Evolutionary conservation across 2,113 vertebrate genomes (phyloP).

Genomic region (Apodemus sylvaticus): DNA sequence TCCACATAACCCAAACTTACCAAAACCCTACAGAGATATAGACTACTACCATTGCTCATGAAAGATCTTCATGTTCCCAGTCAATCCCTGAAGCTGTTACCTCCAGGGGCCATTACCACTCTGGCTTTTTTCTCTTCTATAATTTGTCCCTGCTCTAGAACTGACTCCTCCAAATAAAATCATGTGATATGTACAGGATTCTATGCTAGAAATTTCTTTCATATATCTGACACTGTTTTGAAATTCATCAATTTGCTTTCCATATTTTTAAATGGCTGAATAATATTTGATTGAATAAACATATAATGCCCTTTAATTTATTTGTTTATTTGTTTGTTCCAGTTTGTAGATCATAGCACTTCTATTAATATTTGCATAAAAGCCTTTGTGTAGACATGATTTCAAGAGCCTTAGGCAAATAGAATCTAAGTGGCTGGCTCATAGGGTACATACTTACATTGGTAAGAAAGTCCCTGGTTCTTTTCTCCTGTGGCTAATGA

Average conservation of each 20-base stretch:
- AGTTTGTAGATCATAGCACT: not conserved
- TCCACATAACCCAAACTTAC: not conserved
- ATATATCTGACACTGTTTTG: not conserved
- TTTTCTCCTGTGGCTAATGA: conserved; percentile 14
- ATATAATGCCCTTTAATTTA: not conserved
- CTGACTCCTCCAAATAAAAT: not conserved
- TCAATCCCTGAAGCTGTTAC: not conserved
- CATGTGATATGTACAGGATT: not conserved
- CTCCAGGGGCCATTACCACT: not conserved
- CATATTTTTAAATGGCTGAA: not conserved
- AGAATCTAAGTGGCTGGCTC: not conserved
- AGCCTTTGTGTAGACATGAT: not conserved
- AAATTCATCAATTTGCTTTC: not conserved
- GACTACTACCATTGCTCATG: not conserved
- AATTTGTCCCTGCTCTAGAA: conserved; percentile 13
- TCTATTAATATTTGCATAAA: not conserved
- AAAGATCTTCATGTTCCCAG: not conserved
- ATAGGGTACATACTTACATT: not conserved
- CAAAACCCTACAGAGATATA: not conserved
- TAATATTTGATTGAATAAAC: not conserved
- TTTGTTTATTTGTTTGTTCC: not conserved
- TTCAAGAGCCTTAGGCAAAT: conserved; percentile 9
- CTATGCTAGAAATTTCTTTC: conserved; percentile 26
- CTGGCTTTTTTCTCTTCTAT: not conserved
- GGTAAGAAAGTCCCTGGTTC: not conserved